These are phyloP conservation scores for Melanophora roralis DNA, from an alignment of 2,888 invertebrate species.

Conservation along the genomic window DNA sequence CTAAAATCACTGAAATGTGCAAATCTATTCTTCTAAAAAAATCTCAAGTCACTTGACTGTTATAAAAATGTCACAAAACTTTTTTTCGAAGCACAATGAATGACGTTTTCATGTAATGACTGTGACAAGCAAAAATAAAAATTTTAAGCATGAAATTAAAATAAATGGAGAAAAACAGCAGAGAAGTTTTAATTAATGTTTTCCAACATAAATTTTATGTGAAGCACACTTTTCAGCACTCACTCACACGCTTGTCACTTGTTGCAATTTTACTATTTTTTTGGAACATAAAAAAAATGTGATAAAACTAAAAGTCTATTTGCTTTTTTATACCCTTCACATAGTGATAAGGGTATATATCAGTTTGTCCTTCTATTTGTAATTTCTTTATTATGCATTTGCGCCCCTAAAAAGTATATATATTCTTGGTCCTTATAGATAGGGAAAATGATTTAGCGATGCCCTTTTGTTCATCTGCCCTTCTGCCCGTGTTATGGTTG, in stretches of 20 bases:
- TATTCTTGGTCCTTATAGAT: too few relatives aligned
- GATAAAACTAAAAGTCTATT: slow-evolving; percentile 11
- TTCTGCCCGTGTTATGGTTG: too few relatives aligned
- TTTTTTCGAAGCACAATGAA: slow-evolving; percentile 14
- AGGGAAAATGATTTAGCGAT: too few relatives aligned
- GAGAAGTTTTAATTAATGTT: slow-evolving; percentile 50
- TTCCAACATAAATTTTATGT: slow-evolving; percentile 49
- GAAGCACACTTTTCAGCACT: slow-evolving; percentile 44
- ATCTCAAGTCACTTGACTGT: slow-evolving; percentile 39
- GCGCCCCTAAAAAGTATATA: too few relatives aligned
- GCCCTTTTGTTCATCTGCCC: too few relatives aligned
- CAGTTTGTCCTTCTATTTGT: too few relatives aligned
- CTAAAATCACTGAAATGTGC: background rate
- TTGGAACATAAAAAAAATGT: background rate
- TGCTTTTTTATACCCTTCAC: slow-evolving; percentile 28
- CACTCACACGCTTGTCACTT: slow-evolving; percentile 34
- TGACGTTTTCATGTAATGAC: too few relatives aligned
- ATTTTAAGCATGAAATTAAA: background rate
- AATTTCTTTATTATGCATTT: too few relatives aligned
- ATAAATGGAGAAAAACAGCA: background rate
- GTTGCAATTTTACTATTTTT: slow-evolving; percentile 39
- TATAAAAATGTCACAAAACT: slow-evolving; percentile 48
- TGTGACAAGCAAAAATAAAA: slow-evolving; percentile 9
- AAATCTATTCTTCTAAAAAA: background rate
- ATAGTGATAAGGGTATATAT: too few relatives aligned